These are phyloP conservation scores for Nannoperca australis DNA, from an alignment of 2,797 vertebrate species.

Conservation along the genomic window DNA sequence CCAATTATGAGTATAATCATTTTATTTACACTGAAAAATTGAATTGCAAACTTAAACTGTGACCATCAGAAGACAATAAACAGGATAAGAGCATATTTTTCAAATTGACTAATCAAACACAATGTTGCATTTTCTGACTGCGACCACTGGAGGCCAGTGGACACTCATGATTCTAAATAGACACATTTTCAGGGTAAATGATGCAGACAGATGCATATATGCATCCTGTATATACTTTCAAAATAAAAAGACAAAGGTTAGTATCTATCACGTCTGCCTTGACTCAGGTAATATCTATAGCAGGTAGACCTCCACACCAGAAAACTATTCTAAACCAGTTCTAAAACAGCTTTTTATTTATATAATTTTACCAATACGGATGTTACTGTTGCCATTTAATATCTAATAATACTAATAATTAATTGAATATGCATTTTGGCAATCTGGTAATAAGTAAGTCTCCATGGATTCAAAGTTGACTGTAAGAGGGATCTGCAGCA, in stretches of 20 bases:
- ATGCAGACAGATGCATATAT: too few relatives aligned
- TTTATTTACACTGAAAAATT: background rate
- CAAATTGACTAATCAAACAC: background rate
- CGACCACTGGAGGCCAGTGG: slow-evolving; percentile 46
- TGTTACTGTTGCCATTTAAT: slow-evolving; percentile 1
- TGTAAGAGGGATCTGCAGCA: background rate
- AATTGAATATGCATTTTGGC: background rate
- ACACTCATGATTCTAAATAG: background rate
- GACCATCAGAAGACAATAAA: background rate
- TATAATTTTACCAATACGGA: background rate
- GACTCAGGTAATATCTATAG: background rate
- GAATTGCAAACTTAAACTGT: background rate
- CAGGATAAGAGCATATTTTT: background rate
- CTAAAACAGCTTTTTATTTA: background rate
- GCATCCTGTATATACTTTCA: background rate
- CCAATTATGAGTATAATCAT: background rate
- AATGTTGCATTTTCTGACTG: background rate
- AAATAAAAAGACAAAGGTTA: background rate
- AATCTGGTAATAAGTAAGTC: background rate
- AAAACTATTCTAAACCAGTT: background rate
- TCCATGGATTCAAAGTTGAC: background rate
- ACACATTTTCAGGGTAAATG: background rate
- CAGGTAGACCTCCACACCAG: background rate
- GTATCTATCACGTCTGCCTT: background rate
- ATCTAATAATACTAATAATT: background rate